Evolutionary conservation across 2,113 vertebrate species (phyloP).

Genomic region (Desmodus rotundus): DNA sequence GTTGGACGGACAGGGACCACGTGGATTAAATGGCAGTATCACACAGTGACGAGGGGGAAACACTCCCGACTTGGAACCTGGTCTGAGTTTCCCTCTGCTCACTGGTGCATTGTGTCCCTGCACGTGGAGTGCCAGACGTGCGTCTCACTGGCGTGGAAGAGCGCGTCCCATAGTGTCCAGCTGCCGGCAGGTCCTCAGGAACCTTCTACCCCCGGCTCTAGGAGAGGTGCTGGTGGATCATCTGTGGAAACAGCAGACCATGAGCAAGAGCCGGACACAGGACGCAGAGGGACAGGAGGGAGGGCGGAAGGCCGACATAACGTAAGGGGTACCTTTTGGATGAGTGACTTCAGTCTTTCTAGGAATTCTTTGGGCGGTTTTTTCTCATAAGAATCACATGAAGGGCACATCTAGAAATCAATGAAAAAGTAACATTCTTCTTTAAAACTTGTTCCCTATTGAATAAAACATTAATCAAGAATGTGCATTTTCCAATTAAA

Average conservation of each 20-base stretch:
- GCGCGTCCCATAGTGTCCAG: conserved; percentile 72
- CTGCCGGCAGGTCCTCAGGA: conserved; percentile 63
- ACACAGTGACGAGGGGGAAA: background rate
- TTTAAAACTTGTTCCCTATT: background rate
- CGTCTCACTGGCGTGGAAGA: conserved; percentile 60
- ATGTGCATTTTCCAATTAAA: background rate
- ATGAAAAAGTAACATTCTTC: conserved; percentile 26
- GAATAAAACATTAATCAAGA: conserved; percentile 1
- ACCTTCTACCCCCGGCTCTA: background rate
- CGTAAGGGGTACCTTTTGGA: conserved; percentile 74
- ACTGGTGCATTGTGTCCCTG: background rate
- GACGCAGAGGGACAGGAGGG: fast-evolving
- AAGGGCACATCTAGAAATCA: conserved; percentile 71
- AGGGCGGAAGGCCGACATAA: background rate
- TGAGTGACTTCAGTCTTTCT: conserved; percentile 68
- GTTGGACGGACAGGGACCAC: background rate
- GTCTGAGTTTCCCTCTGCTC: background rate
- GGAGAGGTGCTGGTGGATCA: conserved; percentile 54
- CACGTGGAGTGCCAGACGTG: background rate
- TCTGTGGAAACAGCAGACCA: conserved; percentile 71
- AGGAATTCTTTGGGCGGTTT: conserved; percentile 72
- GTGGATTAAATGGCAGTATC: background rate
- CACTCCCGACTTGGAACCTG: background rate
- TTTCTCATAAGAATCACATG: conserved; percentile 76
- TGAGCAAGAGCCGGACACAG: background rate